Evolutionary conservation across 2,113 vertebrate genomes (phyloP), one percentile per base, ranked within the genome.

Genomic region (Calcarius ornatus): DNA sequence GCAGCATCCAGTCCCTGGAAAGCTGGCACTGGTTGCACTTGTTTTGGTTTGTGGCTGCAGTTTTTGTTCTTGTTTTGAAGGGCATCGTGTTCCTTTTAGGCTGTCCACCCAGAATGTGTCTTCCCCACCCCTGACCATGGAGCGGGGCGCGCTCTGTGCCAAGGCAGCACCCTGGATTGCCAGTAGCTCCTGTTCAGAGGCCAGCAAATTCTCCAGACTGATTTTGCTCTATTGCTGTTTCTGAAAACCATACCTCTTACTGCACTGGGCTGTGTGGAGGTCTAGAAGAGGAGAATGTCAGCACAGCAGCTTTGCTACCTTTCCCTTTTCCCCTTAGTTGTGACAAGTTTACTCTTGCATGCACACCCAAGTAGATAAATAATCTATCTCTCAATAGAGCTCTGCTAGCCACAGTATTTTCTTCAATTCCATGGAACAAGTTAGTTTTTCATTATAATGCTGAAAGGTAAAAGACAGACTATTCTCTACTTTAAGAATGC

Each of bases 391-490:
- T 90, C 88, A 86, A 51, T 51, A 64, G 27, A 51, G n/a, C 65
- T 94, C 42, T 87, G 73, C 61, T 95, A 75, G 72, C 81, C 69
- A 61, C n/a, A 43, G 63, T 66, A 43, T 81, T 96, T 90, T 81
- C 73, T 87, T 86, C 50, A 88, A 28, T 79, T 90, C 66, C 24
- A 14, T 65, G 38, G 33, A 73, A 88, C 25, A 13, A 92, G 54
- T 66, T 91, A 59, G 18, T 81, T 88, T 91, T 90, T 57, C 56
- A 50, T 95, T 91, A 65, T 78, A 63, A 65, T 86, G 56, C 50
- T 72, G 57, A 85, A 90, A 90, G 37, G 51, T 91, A 63, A 95
- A 95, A 95, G 57, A 24, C 63, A 95, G 64, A 57, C 75, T 85
- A 73, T 75, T 90, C 75, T 83, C 54, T 86, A 4, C 48, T 68